phyloP scores from a whole-genome alignment of 2,113 vertebrate genomes.

The Epinephelus lanceolatus region DNA sequence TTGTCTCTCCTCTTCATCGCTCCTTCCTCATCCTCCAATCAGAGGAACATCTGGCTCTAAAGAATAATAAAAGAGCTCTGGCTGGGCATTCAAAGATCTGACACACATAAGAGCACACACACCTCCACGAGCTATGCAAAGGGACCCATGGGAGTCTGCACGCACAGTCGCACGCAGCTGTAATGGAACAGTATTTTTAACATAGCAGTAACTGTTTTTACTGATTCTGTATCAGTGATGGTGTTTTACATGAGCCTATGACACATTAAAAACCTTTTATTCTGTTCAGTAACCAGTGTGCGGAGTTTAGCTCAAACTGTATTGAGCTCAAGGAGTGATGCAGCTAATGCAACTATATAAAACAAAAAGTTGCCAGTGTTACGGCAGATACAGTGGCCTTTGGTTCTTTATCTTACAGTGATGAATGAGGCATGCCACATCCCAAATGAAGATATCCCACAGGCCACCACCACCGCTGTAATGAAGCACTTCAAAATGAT shows the following conservation, averaged over 20 bases:
- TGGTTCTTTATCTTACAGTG: slow-evolving; percentile 65
- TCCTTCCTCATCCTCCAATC: slow-evolving; percentile 73
- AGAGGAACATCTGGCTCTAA: slow-evolving; percentile 79
- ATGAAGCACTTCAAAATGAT: slow-evolving; percentile 86
- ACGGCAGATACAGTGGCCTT: slow-evolving; percentile 50
- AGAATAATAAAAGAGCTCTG: slow-evolving; percentile 67
- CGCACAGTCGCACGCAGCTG: slow-evolving; percentile 42
- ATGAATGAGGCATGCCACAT: slow-evolving; percentile 74
- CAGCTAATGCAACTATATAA: slow-evolving; percentile 14
- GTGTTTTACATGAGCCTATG: slow-evolving; percentile 23
- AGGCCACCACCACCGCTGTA: slow-evolving; percentile 77
- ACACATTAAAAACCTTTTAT: neutral
- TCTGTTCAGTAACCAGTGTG: neutral
- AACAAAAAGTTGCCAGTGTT: slow-evolving; percentile 35
- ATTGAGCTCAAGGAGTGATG: slow-evolving; percentile 2
- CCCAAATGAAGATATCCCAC: slow-evolving; percentile 73
- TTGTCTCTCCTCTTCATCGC: slow-evolving; percentile 54
- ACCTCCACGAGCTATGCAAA: slow-evolving; percentile 49
- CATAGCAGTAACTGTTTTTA: slow-evolving; percentile 26
- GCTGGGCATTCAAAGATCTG: slow-evolving; percentile 55
- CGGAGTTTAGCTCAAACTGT: slow-evolving; percentile 1
- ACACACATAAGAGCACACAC: slow-evolving; percentile 39
- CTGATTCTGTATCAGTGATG: slow-evolving; percentile 8
- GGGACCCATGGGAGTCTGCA: slow-evolving; percentile 47
- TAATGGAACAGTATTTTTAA: slow-evolving; percentile 41